Base-by-base conservation (phyloP, 2,113 vertebrate species). In the Clarias gariepinus region DNA sequence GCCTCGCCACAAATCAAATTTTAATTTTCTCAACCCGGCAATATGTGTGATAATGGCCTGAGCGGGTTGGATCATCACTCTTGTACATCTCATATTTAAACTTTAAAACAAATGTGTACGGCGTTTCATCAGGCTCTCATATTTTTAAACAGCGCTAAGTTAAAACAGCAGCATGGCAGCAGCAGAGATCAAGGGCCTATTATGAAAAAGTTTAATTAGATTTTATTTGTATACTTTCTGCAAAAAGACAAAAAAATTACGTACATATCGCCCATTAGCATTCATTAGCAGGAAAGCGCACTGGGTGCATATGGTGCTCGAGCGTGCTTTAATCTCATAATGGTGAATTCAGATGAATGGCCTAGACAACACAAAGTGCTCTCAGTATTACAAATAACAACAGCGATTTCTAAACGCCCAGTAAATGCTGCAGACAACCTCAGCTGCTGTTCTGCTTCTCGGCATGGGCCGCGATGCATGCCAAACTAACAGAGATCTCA, bases 1-100 rank as follows among this genome's bases (percentile, higher is more conserved):
- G 55, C 88, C 88, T 74, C 69, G 82, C 84, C 87, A 91, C 91
- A 91, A 91, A 93, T 92, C 87, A 91, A 81, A 89, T 86, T 92
- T 91, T 90, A 82, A 91, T 88, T 91, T 88, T 88, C 89, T 87
- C 88, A 58, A 25, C 87, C 82, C 76, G 73, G 85, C 69, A 83
- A 89, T 36, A 21, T 89, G 53, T 86, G 90, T 89, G 87, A 87
- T 89, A 92, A 93, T 90, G 92, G 92, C 88, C 74, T 78, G 61
- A 82, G 71, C 33, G 85, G 84, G 87, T 33, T 90, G 87, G 92
- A 88, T 89, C 86, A 88, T 86, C 83, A 91, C 86, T 85, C 87
- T 80, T 90, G 82, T 87, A 63, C 52, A 76, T 91, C 85, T 86
- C 80, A 84, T 71, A 89, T 88, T 88, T 55, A 64, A 85, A 92